phyloP scores from a whole-genome alignment of 2,113 vertebrate species.

The Tragelaphus strepsiceros region DNA sequence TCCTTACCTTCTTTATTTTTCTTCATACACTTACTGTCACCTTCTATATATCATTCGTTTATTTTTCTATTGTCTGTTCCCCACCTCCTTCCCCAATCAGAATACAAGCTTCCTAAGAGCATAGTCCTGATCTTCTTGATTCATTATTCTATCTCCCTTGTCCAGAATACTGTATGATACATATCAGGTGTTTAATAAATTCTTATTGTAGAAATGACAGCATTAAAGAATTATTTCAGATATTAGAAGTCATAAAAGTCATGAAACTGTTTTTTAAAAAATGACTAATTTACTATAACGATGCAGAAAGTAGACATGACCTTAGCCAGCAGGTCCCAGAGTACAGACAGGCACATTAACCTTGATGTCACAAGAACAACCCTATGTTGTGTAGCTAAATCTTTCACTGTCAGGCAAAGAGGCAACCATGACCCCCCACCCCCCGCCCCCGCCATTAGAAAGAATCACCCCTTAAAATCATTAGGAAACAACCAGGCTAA shows the following conservation, averaged over 20 bases:
- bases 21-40: not conserved
- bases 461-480: not conserved
- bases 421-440: rapidly evolving
- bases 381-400: not conserved
- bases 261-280: not conserved
- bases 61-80: not conserved
- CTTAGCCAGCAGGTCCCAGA: not conserved
- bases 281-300: not conserved
- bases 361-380: not conserved
- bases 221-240: not conserved
- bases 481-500: conserved; percentile 1
- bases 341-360: not conserved
- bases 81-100: not conserved
- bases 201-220: not conserved
- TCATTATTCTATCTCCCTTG: not conserved
- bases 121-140: not conserved
- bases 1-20: not conserved
- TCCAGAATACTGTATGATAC: not conserved
- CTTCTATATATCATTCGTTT: not conserved
- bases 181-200: not conserved
- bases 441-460: not conserved
- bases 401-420: not conserved
- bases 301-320: not conserved
- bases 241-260: not conserved
- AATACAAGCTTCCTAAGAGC: not conserved